These are phyloP conservation scores for Sebastes ruberrimus DNA, from an alignment of 2,797 vertebrate species.

Conservation along the genomic window DNA sequence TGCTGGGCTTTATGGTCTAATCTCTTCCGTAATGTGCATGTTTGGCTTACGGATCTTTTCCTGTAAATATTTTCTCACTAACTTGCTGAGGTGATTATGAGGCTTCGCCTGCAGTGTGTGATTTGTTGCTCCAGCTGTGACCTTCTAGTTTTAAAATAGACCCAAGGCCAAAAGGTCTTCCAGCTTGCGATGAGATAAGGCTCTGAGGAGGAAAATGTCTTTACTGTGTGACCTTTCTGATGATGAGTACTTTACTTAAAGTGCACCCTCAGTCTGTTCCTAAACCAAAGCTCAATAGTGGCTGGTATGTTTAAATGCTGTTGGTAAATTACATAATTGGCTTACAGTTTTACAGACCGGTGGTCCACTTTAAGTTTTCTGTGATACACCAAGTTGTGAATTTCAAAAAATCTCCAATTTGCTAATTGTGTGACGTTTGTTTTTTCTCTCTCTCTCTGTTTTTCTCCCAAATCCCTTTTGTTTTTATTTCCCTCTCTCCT, in stretches of 20 bases:
- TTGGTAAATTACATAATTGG: background rate
- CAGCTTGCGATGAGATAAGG: constrained; percentile 18
- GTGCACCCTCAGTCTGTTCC: constrained; percentile 60
- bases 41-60: constrained; percentile 1
- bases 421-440: constrained; percentile 85
- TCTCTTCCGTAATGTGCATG: constrained; percentile 24
- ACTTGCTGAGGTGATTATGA: constrained; percentile 10
- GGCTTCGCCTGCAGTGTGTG: background rate
- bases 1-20: background rate
- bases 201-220: constrained; percentile 23
- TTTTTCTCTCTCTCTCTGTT: constrained; percentile 67
- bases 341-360: constrained; percentile 36
- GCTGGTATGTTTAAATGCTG: background rate
- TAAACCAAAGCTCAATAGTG: constrained; percentile 2
- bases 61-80: constrained; percentile 14
- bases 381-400: constrained; percentile 36
- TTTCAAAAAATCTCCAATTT: constrained; percentile 60
- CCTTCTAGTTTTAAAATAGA: constrained; percentile 18
- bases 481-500: constrained; percentile 77
- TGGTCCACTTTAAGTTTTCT: constrained; percentile 43
- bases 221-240: constrained; percentile 37
- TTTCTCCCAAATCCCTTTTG: constrained; percentile 82
- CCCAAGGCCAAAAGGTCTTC: background rate
- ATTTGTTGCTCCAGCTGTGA: constrained; percentile 17
- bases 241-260: constrained; percentile 41